Evolutionary conservation across 1,140 invertebrate genomes (phyloP).

Genomic region (Andricus grossulariae): DNA sequence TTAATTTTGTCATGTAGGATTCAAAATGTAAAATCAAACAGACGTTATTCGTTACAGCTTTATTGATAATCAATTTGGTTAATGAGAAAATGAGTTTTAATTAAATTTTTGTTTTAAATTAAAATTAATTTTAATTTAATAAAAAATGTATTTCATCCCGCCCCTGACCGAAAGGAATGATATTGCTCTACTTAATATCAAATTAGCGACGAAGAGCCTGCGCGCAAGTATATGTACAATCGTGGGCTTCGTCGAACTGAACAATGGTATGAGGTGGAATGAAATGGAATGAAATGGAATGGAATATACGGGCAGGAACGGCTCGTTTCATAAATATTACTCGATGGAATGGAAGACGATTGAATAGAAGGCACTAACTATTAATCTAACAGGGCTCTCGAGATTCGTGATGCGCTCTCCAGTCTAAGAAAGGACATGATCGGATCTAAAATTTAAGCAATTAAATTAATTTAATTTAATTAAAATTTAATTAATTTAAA

Average conservation of each 20-base stretch:
- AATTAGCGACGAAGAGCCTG: conserved; percentile 35
- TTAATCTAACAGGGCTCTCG: background rate
- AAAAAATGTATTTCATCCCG: background rate
- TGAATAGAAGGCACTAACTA: conserved; percentile 43
- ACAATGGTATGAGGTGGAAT: background rate
- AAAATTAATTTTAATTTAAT: background rate
- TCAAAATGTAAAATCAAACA: too few relatives aligned
- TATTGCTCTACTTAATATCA: conserved; percentile 38
- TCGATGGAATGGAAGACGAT: conserved; percentile 43
- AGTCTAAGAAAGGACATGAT: conserved; percentile 22
- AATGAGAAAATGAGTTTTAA: background rate
- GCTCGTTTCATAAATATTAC: conserved; percentile 41
- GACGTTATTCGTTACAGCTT: too few relatives aligned
- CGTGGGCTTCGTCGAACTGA: conserved; percentile 20
- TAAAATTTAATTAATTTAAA: too few relatives aligned
- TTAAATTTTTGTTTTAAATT: too few relatives aligned
- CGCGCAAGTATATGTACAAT: conserved; percentile 36
- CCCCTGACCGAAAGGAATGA: conserved; percentile 41
- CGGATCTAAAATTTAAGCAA: background rate
- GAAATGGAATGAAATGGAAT: conserved; percentile 21
- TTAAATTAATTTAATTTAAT: too few relatives aligned
- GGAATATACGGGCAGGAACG: conserved; percentile 19
- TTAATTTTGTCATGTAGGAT: too few relatives aligned
- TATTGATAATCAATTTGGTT: too few relatives aligned
- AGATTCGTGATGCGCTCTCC: background rate